Percentiles rank a stretch among this genome's conserved stretches.
phyloP scores from a whole-genome alignment of 35 echinoderm and acorn worm genomes.

The Lytechinus variegatus region DNA sequence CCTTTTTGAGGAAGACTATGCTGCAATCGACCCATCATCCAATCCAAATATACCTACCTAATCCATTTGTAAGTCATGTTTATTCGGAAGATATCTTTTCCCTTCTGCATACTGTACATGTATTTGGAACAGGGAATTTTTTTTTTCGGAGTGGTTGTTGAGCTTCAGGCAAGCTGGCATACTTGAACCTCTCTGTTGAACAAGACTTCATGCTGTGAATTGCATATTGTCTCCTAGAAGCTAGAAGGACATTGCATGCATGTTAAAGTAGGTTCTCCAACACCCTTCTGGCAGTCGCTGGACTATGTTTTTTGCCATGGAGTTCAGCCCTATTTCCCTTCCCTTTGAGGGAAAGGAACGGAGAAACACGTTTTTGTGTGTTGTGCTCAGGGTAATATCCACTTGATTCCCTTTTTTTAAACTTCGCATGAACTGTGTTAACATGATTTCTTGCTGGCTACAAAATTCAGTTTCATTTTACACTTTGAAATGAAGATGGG shows the following conservation, averaged over 20 bases:
- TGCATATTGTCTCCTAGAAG: neutral
- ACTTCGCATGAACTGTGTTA: neutral
- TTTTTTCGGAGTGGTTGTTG: neutral
- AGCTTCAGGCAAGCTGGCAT: neutral
- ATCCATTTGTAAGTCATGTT: neutral
- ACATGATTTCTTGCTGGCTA: neutral
- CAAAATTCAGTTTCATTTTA: constrained; percentile 6
- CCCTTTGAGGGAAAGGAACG: neutral
- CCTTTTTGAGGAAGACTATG: neutral
- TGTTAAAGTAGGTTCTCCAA: neutral
- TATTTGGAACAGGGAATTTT: neutral
- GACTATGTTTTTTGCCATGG: neutral
- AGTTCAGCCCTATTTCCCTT: neutral
- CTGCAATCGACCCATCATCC: neutral
- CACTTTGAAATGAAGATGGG: neutral
- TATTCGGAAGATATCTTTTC: neutral
- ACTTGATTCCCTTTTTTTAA: neutral
- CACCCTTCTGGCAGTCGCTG: neutral
- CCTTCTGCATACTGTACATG: neutral
- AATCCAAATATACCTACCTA: neutral
- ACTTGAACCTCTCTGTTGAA: neutral
- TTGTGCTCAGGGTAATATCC: neutral
- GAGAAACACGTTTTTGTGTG: neutral
- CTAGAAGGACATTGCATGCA: neutral
- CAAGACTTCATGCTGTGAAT: neutral